These are phyloP conservation scores for Coelopa frigida DNA, from an alignment of 1,140 invertebrate species.

Conservation along the genomic window DNA sequence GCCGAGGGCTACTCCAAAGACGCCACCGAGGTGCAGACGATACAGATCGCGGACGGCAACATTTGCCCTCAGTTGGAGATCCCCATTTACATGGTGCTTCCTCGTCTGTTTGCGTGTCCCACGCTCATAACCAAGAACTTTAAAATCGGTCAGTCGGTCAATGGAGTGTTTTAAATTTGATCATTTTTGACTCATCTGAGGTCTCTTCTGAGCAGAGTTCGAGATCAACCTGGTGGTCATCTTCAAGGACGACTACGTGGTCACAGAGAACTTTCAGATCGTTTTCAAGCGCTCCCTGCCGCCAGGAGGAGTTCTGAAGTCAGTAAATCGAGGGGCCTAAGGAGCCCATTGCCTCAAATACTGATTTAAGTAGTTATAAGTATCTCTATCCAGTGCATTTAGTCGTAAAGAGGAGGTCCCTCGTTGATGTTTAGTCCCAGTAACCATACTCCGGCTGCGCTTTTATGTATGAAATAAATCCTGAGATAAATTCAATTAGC, in stretches of 20 bases:
- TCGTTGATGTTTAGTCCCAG: too few relatives aligned
- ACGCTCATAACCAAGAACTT: slow-evolving; percentile 87
- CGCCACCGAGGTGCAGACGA: slow-evolving; percentile 96
- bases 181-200: slow-evolving; percentile 16
- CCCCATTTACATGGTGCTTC: slow-evolving; percentile 94
- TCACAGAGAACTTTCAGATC: slow-evolving; percentile 88
- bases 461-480: too few relatives aligned
- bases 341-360: too few relatives aligned
- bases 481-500: too few relatives aligned
- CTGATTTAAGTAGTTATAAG: too few relatives aligned
- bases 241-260: slow-evolving; percentile 87
- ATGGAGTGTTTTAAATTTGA: not conserved
- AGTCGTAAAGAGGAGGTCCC: too few relatives aligned
- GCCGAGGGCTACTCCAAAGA: slow-evolving; percentile 91
- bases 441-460: too few relatives aligned
- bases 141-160: slow-evolving; percentile 75
- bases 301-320: not conserved
- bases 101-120: slow-evolving; percentile 90
- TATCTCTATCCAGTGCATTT: too few relatives aligned
- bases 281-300: slow-evolving; percentile 23
- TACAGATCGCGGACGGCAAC: slow-evolving; percentile 93
- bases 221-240: slow-evolving; percentile 91
- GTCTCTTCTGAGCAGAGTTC: slow-evolving; percentile 72
- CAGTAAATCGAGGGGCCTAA: not conserved
- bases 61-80: slow-evolving; percentile 71